Evolutionary conservation across 2,113 vertebrate genomes (phyloP).

Genomic region (Corvus hawaiiensis): DNA sequence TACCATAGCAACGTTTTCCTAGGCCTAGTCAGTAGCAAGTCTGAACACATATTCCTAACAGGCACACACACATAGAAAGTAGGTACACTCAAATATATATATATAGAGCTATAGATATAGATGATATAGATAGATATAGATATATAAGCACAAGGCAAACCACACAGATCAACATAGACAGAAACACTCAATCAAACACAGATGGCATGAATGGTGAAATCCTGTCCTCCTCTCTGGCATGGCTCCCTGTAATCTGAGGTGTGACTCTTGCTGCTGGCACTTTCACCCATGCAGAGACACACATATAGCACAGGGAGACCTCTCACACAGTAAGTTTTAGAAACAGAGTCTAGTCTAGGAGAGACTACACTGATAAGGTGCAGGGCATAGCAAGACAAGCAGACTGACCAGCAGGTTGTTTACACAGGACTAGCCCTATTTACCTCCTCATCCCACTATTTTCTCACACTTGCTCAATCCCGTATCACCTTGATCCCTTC

Average conservation of each 20-base stretch:
- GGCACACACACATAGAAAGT: background rate
- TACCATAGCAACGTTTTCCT: background rate
- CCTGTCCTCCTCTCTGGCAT: background rate
- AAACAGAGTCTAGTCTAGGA: background rate
- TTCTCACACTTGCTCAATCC: background rate
- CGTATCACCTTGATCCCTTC: background rate
- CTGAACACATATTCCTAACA: background rate
- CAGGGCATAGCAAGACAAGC: background rate
- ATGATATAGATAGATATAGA: background rate
- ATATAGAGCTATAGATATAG: background rate
- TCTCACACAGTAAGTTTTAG: background rate
- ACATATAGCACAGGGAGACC: background rate
- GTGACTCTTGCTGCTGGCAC: background rate
- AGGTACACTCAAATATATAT: background rate
- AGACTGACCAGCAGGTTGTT: background rate
- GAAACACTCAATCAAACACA: background rate
- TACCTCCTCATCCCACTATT: background rate
- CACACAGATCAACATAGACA: background rate
- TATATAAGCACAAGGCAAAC: background rate
- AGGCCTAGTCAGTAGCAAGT: background rate
- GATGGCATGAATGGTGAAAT: background rate
- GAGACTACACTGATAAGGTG: fast-evolving
- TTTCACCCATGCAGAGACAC: background rate
- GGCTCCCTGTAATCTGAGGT: background rate
- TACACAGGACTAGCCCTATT: background rate